Percentiles rank a stretch among this genome's conserved stretches.
Evolutionary conservation across 2,113 vertebrate species (phyloP).

Genomic region (Arizona elegans): DNA sequence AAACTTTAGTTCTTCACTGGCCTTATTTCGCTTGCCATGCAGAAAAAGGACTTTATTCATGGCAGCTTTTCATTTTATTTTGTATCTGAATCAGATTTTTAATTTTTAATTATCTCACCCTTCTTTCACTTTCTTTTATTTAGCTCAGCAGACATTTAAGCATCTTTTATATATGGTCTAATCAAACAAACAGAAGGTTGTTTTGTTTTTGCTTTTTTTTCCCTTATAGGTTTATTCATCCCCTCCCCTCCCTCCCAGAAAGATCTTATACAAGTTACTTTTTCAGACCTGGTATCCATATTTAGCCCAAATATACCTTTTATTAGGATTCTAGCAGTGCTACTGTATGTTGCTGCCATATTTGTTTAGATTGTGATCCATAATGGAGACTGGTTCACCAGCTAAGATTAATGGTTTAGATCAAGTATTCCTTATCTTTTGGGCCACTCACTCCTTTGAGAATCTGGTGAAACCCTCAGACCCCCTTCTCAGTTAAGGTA

Average conservation of each 20-base stretch:
- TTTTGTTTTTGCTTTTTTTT: neutral
- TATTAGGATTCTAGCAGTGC: neutral
- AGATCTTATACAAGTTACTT: neutral
- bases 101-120: neutral
- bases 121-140: neutral
- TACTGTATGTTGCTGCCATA: neutral
- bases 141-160: neutral
- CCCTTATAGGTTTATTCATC: neutral
- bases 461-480: neutral
- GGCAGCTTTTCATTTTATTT: neutral
- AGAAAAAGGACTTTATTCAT: neutral
- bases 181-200: neutral
- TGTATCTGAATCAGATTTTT: neutral
- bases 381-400: neutral
- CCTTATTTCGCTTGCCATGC: neutral
- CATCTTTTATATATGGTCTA: neutral
- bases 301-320: neutral
- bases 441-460: neutral
- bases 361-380: neutral
- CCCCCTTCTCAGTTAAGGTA: neutral
- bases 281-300: neutral
- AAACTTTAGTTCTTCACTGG: neutral
- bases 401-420: neutral
- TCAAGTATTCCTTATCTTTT: neutral
- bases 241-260: neutral